phyloP scores from a whole-genome alignment of 2,113 vertebrate genomes.

The Delphinus delphis region DNA sequence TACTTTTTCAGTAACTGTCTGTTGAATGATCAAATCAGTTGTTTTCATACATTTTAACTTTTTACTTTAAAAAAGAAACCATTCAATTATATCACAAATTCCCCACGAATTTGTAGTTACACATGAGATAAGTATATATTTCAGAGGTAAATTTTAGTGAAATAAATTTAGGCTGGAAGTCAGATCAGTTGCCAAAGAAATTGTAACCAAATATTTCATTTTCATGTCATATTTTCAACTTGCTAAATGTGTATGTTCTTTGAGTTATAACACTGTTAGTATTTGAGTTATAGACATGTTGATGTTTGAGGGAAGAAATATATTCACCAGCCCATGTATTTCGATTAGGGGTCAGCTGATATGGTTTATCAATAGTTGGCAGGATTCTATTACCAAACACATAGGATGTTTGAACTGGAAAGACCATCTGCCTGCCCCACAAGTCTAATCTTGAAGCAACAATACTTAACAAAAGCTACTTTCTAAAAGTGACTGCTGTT shows the following conservation, averaged over 20 bases:
- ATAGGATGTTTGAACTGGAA: neutral
- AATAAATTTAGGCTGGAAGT: neutral
- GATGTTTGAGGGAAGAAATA: neutral
- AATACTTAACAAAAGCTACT: neutral
- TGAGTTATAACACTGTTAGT: neutral
- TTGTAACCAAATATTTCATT: neutral
- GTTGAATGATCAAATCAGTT: neutral
- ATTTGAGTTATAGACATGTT: neutral
- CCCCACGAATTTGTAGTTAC: neutral
- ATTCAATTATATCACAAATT: neutral
- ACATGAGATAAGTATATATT: neutral
- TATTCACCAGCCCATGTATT: neutral
- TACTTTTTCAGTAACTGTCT: neutral
- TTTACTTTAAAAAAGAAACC: neutral
- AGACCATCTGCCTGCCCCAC: neutral
- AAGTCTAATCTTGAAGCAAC: neutral
- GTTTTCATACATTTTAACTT: neutral
- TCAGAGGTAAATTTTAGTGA: neutral
- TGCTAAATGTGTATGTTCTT: neutral
- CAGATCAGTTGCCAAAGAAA: neutral
- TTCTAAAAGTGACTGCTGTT: neutral
- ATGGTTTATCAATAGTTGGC: neutral
- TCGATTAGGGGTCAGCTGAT: neutral
- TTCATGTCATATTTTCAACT: neutral
- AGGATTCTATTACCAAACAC: neutral